These are phyloP conservation scores for Acleris holmiana DNA, from an alignment of 2,888 invertebrate species.

Conservation along the genomic window DNA sequence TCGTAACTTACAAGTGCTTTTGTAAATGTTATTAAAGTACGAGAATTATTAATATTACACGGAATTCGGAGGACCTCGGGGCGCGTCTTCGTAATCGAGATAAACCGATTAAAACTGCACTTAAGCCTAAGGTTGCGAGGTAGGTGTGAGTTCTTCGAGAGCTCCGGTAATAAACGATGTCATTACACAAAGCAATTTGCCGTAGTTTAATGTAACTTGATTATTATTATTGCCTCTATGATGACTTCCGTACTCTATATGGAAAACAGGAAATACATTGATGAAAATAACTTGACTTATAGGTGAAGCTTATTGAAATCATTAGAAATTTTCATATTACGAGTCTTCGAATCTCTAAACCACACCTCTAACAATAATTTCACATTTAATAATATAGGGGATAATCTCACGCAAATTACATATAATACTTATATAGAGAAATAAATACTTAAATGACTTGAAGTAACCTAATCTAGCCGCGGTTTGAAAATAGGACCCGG, in stretches of 20 bases:
- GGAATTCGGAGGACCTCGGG: conserved; percentile 55
- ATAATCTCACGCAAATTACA: too few relatives aligned
- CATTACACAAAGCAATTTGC: conserved; percentile 28
- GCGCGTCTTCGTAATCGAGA: conserved; percentile 54
- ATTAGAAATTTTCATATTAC: too few relatives aligned
- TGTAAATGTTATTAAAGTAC: conserved; percentile 33
- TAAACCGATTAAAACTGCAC: conserved; percentile 48
- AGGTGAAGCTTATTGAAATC: neutral
- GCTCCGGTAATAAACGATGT: conserved; percentile 33
- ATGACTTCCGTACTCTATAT: conserved; percentile 24
- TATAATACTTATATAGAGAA: too few relatives aligned
- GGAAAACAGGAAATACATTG: conserved; percentile 1
- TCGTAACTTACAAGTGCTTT: conserved; percentile 50
- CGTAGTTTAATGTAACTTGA: conserved; percentile 32
- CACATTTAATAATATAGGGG: too few relatives aligned
- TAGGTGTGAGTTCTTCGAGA: conserved; percentile 24
- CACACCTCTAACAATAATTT: too few relatives aligned
- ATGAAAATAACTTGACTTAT: neutral
- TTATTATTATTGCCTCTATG: conserved; percentile 8
- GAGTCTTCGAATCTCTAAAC: too few relatives aligned
- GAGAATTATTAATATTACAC: conserved; percentile 39
- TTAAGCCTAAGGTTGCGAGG: conserved; percentile 30
- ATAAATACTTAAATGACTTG: too few relatives aligned
- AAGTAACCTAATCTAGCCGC: too few relatives aligned
- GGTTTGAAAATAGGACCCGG: too few relatives aligned